Percentiles rank a stretch among this genome's conserved stretches.
Evolutionary conservation across 1,140 invertebrate genomes (phyloP).

Genomic region (Chironomus striatipennis): DNA sequence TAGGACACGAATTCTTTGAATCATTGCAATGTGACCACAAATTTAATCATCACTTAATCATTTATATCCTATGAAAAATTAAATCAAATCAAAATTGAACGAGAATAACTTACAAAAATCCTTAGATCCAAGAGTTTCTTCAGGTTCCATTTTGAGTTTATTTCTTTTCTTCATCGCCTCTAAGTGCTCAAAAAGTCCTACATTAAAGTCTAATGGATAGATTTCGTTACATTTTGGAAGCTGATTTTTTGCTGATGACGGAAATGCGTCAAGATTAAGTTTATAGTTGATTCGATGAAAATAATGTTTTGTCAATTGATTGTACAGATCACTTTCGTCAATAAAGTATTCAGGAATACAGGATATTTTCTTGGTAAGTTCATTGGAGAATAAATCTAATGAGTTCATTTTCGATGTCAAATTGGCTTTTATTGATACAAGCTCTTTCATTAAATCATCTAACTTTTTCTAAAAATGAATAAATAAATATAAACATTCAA

Average conservation of each 20-base stretch:
- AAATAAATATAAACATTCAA: not conserved
- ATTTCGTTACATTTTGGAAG: conserved; percentile 59
- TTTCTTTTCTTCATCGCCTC: conserved; percentile 54
- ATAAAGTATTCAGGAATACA: conserved; percentile 36
- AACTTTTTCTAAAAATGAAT: conserved; percentile 30
- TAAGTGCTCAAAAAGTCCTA: conserved; percentile 74
- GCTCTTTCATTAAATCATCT: conserved; percentile 33
- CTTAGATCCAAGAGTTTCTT: conserved; percentile 54
- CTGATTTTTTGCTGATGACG: conserved; percentile 34
- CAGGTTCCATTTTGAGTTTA: conserved; percentile 54
- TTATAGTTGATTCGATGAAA: conserved; percentile 26
- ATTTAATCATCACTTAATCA: too few species aligned
- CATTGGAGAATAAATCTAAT: conserved; percentile 35
- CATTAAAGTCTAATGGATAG: conserved; percentile 59
- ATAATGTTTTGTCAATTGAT: conserved; percentile 29
- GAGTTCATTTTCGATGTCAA: conserved; percentile 36
- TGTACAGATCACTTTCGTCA: conserved; percentile 34
- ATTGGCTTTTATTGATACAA: conserved; percentile 33
- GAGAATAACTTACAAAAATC: conserved; percentile 44
- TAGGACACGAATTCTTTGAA: too few species aligned
- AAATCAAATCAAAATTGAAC: too few species aligned
- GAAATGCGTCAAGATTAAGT: not conserved
- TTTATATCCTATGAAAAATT: too few species aligned
- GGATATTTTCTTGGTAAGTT: conserved; percentile 36
- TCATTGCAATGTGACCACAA: too few species aligned